A percentile compares a stretch with the other conserved stretches of the same genome.
Conservation (phyloP, 2,888 invertebrate genomes). For the Cabera pusaria region DNA sequence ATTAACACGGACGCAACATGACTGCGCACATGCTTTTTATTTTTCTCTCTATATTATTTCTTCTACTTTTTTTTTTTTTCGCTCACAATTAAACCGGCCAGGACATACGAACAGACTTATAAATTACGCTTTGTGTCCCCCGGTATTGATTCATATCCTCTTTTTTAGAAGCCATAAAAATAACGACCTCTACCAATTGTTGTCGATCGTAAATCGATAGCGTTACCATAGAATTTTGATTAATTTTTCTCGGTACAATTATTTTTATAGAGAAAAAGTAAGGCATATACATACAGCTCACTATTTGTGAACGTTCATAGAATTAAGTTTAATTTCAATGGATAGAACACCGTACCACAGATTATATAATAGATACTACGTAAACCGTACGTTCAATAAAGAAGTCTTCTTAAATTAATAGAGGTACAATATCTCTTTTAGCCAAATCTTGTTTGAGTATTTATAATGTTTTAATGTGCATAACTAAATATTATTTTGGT, state of each 20-base stretch:
- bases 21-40: constrained; percentile 23
- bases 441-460: too few relatives aligned
- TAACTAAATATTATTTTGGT: too few relatives aligned
- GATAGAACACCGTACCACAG: too few relatives aligned
- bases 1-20: constrained; percentile 57
- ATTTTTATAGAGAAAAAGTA: constrained; percentile 16
- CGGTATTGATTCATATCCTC: constrained; percentile 65
- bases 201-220: constrained; percentile 64
- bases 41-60: constrained; percentile 7
- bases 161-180: constrained; percentile 76
- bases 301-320: too few relatives aligned
- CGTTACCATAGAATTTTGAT: constrained; percentile 49
- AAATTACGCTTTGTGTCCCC: constrained; percentile 68
- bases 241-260: constrained; percentile 36
- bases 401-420: too few relatives aligned
- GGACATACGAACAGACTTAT: constrained; percentile 58
- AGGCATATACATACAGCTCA: too few relatives aligned
- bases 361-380: too few relatives aligned
- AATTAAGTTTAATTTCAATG: too few relatives aligned
- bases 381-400: too few relatives aligned
- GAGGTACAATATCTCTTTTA: too few relatives aligned
- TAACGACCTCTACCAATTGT: constrained; percentile 71
- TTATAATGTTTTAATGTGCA: too few relatives aligned
- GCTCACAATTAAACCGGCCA: constrained; percentile 58
- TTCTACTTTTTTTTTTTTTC: constrained; percentile 48